Conservation (phyloP, 2,797 vertebrate species). For the Pogonophryne albipinna region DNA sequence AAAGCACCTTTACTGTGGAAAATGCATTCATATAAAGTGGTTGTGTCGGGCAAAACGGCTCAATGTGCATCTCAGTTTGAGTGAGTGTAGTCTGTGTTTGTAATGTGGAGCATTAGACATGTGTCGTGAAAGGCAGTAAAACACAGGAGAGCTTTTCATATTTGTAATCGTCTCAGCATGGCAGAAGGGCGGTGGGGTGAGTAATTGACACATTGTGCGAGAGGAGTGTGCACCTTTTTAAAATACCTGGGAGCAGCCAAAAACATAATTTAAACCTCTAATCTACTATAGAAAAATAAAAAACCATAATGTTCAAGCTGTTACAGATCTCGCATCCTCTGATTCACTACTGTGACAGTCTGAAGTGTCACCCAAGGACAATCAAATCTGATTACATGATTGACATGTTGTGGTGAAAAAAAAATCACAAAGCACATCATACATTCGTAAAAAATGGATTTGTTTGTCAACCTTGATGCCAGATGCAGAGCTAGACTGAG, state of each 20-base stretch:
- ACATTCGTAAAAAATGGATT: conserved; percentile 28
- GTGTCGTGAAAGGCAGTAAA: conserved; percentile 45
- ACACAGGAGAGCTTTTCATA: conserved; percentile 13
- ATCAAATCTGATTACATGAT: conserved; percentile 13
- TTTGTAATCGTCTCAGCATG: conserved; percentile 31
- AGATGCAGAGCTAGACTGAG: conserved; percentile 23
- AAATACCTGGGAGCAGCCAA: conserved; percentile 32
- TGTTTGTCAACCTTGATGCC: conserved; percentile 6
- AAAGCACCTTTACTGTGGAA: conserved; percentile 4
- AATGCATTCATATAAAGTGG: conserved; percentile 7
- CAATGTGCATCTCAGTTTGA: conserved; percentile 18
- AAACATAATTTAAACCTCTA: conserved; percentile 21
- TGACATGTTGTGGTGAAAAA: conserved; percentile 12
- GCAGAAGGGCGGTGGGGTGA: conserved; percentile 46
- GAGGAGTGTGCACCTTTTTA: conserved; percentile 34
- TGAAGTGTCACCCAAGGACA: conserved; percentile 16
- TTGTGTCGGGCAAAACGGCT: conserved; percentile 28
- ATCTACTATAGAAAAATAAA: not conserved
- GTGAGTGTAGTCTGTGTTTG: conserved; percentile 16
- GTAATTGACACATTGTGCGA: conserved; percentile 41
- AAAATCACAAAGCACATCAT: conserved; percentile 21
- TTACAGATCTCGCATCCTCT: not conserved
- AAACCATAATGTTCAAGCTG: not conserved
- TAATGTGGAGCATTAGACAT: conserved; percentile 31
- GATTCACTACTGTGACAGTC: not conserved